These are phyloP conservation scores for Callimorpha dominula DNA, from an alignment of 2,888 invertebrate species.

Conservation along the genomic window DNA sequence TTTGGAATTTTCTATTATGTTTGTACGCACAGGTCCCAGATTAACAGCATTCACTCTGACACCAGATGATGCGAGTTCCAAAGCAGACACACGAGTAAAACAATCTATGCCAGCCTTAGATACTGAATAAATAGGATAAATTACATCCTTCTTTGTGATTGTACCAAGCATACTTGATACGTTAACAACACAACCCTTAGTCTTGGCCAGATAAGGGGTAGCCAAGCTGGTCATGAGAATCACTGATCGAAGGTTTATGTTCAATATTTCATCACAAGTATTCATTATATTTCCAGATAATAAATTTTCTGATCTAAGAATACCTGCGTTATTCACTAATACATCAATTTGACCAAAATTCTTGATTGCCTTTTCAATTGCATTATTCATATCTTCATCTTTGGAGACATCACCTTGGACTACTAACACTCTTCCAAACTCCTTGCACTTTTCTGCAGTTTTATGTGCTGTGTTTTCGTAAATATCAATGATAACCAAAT, in stretches of 20 bases:
- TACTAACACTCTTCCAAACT: slow-evolving; percentile 44
- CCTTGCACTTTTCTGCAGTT: slow-evolving; percentile 28
- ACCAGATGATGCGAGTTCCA: slow-evolving; percentile 86
- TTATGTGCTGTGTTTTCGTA: slow-evolving; percentile 36
- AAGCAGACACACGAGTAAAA: slow-evolving; percentile 89
- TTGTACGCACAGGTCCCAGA: slow-evolving; percentile 88
- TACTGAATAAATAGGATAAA: slow-evolving; percentile 31
- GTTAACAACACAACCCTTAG: slow-evolving; percentile 27
- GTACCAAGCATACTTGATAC: slow-evolving; percentile 13
- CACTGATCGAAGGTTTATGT: slow-evolving; percentile 18
- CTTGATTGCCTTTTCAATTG: slow-evolving; percentile 49
- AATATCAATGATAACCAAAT: slow-evolving; percentile 40
- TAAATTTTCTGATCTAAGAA: slow-evolving; percentile 30
- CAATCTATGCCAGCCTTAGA: slow-evolving; percentile 87
- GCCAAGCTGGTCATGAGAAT: slow-evolving; percentile 18
- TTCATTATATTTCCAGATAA: slow-evolving; percentile 42
- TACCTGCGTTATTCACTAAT: slow-evolving; percentile 61
- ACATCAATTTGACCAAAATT: slow-evolving; percentile 56
- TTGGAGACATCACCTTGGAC: slow-evolving; percentile 53
- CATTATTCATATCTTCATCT: slow-evolving; percentile 44
- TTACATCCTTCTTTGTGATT: neutral
- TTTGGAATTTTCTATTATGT: slow-evolving; percentile 69
- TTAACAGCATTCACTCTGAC: slow-evolving; percentile 90
- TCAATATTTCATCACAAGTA: slow-evolving; percentile 30
- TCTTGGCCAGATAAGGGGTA: slow-evolving; percentile 14